phyloP scores from a whole-genome alignment of 2,888 invertebrate genomes.

The Tipula lateralis region DNA sequence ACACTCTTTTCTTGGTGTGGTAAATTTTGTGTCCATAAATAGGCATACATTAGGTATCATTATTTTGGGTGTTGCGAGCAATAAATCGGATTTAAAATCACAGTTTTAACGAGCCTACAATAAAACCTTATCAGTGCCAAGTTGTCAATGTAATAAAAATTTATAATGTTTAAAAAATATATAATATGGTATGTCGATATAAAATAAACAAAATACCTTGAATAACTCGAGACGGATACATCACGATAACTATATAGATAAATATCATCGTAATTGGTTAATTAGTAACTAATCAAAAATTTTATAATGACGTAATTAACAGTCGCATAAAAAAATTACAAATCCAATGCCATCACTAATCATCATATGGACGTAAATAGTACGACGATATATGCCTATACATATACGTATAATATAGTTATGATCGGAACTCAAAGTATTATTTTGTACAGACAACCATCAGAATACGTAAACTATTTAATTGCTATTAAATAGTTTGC shows the following conservation, averaged over 20 bases:
- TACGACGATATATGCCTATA: background rate
- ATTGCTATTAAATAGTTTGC: too few relatives aligned
- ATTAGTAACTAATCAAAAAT: background rate
- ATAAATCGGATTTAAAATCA: background rate
- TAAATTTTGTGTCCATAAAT: background rate
- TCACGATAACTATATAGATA: background rate
- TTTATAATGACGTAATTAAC: background rate
- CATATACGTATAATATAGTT: background rate
- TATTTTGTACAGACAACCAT: background rate
- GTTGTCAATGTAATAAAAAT: background rate
- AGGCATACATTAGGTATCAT: background rate
- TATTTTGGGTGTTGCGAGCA: background rate
- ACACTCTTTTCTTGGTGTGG: background rate
- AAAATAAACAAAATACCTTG: background rate
- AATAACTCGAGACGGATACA: background rate
- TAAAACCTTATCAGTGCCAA: background rate
- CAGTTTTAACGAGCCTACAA: background rate
- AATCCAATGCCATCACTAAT: background rate
- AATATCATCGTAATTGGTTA: background rate
- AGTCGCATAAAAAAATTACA: background rate
- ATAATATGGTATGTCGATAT: background rate
- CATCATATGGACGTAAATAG: background rate
- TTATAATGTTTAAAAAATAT: background rate
- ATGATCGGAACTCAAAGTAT: background rate
- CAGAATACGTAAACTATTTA: too few relatives aligned